Evolutionary conservation across 64 coral and sea anemone species (phyloP).

Genomic region (Stichodactyla mertensii): DNA sequence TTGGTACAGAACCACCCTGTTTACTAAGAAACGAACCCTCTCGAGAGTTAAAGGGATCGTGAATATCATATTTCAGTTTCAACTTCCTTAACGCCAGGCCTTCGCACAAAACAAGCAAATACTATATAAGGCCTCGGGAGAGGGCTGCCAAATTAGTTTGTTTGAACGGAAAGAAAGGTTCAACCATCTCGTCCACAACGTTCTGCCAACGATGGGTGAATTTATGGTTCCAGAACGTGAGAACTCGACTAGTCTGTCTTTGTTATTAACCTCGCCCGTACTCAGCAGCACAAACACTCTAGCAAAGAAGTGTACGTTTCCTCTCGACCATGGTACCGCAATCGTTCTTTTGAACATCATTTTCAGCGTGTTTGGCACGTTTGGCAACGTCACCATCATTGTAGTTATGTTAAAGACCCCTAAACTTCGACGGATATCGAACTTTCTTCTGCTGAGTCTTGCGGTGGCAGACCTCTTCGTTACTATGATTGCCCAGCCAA

Average conservation of each 20-base stretch:
- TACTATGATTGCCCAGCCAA: slow-evolving; percentile 13
- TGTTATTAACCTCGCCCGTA: background rate
- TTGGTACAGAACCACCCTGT: too few species aligned
- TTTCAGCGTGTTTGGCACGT: slow-evolving; percentile 22
- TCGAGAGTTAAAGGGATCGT: too few species aligned
- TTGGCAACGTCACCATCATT: slow-evolving; percentile 24
- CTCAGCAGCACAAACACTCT: background rate
- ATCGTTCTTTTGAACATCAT: slow-evolving; percentile 11
- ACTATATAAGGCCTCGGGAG: too few species aligned
- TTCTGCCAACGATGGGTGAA: background rate
- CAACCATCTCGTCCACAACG: background rate
- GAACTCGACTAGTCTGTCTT: background rate
- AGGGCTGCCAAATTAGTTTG: too few species aligned
- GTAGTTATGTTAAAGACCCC: slow-evolving; percentile 2
- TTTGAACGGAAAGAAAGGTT: too few species aligned
- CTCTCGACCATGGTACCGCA: background rate
- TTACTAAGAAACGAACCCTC: too few species aligned
- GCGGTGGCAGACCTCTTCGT: slow-evolving; percentile 41
- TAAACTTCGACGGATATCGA: slow-evolving; percentile 29
- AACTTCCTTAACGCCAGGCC: too few species aligned
- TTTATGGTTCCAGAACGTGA: background rate
- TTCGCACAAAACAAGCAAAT: too few species aligned
- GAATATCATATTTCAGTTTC: too few species aligned
- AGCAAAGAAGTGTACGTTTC: background rate
- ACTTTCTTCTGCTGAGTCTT: slow-evolving; percentile 40